A percentile compares a stretch with the other conserved stretches of the same genome.
Conservation (phyloP, 2,797 vertebrate genomes). For the Enteromius trimaculatus region DNA sequence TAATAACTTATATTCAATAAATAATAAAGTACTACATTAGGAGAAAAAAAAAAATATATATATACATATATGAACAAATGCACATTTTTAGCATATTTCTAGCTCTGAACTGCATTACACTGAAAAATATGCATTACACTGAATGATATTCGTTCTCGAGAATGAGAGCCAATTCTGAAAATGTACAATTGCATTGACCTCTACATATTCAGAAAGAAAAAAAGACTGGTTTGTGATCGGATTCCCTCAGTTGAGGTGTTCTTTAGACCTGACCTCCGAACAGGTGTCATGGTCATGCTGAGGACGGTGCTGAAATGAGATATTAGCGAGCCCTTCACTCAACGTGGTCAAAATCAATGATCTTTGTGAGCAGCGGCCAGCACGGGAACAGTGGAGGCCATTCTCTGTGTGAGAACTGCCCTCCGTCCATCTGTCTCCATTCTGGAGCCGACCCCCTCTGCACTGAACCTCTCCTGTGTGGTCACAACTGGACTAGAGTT, state of each 20-base stretch:
- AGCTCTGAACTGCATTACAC: background rate
- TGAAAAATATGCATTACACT: background rate
- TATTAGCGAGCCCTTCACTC: constrained; percentile 72
- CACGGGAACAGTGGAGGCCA: constrained; percentile 72
- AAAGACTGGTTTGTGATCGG: constrained; percentile 12
- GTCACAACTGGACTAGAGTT: constrained; percentile 75
- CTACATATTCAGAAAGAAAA: constrained; percentile 21
- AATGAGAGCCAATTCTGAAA: constrained; percentile 45
- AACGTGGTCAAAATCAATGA: constrained; percentile 78
- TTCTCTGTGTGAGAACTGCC: constrained; percentile 70
- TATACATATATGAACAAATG: no score
- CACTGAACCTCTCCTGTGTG: constrained; percentile 74
- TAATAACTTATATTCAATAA: background rate
- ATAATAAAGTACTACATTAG: no score
- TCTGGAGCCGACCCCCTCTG: constrained; percentile 55
- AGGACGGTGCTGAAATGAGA: constrained; percentile 75
- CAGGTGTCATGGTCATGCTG: constrained; percentile 75
- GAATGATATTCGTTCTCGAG: background rate
- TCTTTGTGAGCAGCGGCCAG: constrained; percentile 63
- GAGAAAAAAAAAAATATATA: no score
- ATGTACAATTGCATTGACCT: constrained; percentile 42
- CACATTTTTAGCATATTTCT: background rate
- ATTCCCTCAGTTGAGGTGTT: constrained; percentile 42
- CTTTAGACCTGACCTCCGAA: constrained; percentile 69
- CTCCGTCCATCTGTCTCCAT: constrained; percentile 78